Evolutionary conservation across 2,888 invertebrate genomes (phyloP), one percentile per base, ranked within the genome.

Genomic region (Erebia ligea): DNA sequence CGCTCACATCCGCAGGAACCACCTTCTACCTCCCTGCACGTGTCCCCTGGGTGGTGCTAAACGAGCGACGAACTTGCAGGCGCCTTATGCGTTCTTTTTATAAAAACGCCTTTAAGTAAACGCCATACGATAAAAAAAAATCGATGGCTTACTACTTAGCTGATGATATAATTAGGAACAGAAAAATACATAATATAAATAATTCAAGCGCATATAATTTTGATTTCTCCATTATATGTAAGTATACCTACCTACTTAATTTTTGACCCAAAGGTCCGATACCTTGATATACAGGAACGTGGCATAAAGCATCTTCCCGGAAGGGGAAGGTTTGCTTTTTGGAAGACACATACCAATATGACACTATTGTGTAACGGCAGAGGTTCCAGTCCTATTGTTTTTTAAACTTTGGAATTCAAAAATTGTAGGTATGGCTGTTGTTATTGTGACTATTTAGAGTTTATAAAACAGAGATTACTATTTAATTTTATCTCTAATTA

Each of bases 341-440:
- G 42, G 21, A 17, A 25, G 10, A 48, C 45, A 57, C 48, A 58
- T 67, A 67, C 67, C 57, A 45, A 67, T 58, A 58, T 25, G 58
- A 67, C 45, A 45, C 67, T 57, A 58, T 58, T 67, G 67, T 67
- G 21, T 19, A 45, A 57, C 48, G 21, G 25, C n/a, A 58, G 21
- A 56, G 42, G 2, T 42, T 19, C 8, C 61, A 11, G 19, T 45
- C 62, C 42, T 65, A 54, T 64, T 64, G 52, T 64, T 64, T 64
- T 50, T 52, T 17, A 54, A 64, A 64, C 17, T 64, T 64, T 40
- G 64, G 64, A 64, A 64, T 64, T 50, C 64, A 34, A 54, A 48
- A 9, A 19, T 19, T 21, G 62, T 59, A 17, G n/a, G 58, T 45
- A 45, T 19, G 42, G 2, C 17, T 19, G 13, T 57, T 58, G 15